phyloP scores from a whole-genome alignment of 2,113 vertebrate genomes.

The Xiphophorus couchianus region DNA sequence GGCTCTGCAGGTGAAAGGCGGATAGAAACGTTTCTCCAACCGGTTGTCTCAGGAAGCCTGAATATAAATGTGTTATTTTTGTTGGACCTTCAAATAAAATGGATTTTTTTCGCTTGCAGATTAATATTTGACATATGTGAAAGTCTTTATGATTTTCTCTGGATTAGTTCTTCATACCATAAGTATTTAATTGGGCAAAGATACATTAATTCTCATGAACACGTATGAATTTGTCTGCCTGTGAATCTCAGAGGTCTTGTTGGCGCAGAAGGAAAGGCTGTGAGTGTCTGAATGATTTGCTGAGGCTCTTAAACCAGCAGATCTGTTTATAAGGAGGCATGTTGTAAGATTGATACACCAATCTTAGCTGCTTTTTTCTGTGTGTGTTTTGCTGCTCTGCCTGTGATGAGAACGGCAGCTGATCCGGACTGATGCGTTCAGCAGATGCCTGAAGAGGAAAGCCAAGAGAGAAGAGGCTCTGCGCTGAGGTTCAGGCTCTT shows the following conservation, averaged over 20 bases:
- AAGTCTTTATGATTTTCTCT: background rate
- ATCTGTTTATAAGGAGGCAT: slow-evolving; percentile 25
- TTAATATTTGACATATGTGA: background rate
- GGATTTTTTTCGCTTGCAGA: no score
- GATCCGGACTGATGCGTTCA: slow-evolving; percentile 66
- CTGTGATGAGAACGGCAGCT: slow-evolving; percentile 74
- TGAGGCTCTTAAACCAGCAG: slow-evolving; percentile 13
- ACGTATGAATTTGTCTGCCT: slow-evolving; percentile 22
- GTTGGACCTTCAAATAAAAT: no score
- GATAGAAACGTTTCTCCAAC: background rate
- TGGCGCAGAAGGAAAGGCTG: slow-evolving; percentile 5
- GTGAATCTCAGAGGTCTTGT: slow-evolving; percentile 15
- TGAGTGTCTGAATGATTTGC: slow-evolving; percentile 14
- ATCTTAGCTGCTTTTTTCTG: background rate
- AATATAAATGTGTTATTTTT: background rate
- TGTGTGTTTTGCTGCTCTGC: slow-evolving; percentile 43
- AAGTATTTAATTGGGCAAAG: slow-evolving; percentile 12
- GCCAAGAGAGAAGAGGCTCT: slow-evolving; percentile 47
- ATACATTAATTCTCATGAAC: slow-evolving; percentile 34
- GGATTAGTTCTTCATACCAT: background rate
- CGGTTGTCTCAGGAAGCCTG: background rate
- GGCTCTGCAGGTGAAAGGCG: no score
- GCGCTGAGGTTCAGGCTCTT: slow-evolving; percentile 37
- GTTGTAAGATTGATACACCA: slow-evolving; percentile 24
- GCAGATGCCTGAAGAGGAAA: slow-evolving; percentile 62